Base-by-base conservation (phyloP, 2,888 invertebrate species). In the Maniola hyperantus region DNA sequence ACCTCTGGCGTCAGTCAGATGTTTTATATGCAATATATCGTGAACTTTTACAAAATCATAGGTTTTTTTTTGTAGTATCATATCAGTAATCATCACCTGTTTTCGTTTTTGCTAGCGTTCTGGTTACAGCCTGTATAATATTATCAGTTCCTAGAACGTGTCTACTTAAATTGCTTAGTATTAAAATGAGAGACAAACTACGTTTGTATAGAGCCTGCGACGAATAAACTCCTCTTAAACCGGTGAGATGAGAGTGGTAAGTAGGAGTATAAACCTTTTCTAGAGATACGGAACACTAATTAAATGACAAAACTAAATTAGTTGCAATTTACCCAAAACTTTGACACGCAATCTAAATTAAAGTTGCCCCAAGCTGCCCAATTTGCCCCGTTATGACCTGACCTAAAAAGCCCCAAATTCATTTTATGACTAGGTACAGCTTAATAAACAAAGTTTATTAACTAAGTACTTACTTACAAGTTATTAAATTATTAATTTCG, bases 401-500 rank as follows among this genome's bases (percentile, higher is more conserved):
- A 67, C 64, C 69, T 64, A 67, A 69, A 69, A 67, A 66, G 54
- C 64, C 59, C 50, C 10, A 69, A 63, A 53, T 63, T 66, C 50
- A 59, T 64, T 66, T 64, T 60, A 60, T 51, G 54, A 50, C 62
- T 62, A 46, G 2, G 46, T 46, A 61, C 39, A 55, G 66, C 54
- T 55, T 63, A 63, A 64, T 69, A 69, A 69, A 69, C 66, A 69
- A 69, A 69, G 64, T 69, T 69, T 55, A 69, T 64, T 64, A 69
- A 64, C 66, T 66, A 26, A 26, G 26, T 26, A 57, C 55, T 66
- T 26, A 57, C 55, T 66, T 15, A 46, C 15, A 46, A 66, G 42
- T 58, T 66, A 58, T 57, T 46, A 44, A 64, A 69, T 66, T 69
- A 66, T 66, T 63, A 55, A 68, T 54, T 66, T 64, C 39, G 39